Conservation (phyloP, 2,113 vertebrate genomes). For the Tetraodon nigroviridis region DNA sequence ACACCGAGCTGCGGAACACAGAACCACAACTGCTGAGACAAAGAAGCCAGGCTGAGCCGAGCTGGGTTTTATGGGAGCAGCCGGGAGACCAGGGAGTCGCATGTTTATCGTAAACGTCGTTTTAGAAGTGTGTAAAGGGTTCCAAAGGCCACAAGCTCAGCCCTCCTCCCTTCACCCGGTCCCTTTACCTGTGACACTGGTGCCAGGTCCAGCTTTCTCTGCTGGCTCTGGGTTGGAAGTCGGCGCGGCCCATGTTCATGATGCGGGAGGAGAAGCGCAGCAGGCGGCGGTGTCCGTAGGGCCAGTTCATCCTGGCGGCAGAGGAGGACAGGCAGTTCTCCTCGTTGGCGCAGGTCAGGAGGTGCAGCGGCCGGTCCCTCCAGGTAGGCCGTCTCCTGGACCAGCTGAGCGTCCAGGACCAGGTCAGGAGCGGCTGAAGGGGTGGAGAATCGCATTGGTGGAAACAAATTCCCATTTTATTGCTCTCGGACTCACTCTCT, state of each 20-base stretch:
- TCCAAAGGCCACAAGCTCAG: no score
- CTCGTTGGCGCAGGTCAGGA: constrained; percentile 91
- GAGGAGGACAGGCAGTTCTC: constrained; percentile 93
- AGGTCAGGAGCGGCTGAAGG: constrained; percentile 86
- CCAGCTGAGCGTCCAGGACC: constrained; percentile 87
- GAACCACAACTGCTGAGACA: constrained; percentile 64
- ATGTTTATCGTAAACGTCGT: constrained; percentile 53
- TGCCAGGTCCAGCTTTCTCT: constrained; percentile 96
- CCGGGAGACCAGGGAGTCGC: constrained; percentile 41
- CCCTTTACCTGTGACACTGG: constrained; percentile 88
- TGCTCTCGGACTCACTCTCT: constrained; percentile 75
- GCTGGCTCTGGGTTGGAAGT: constrained; percentile 85
- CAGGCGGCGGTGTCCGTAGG: constrained; percentile 88
- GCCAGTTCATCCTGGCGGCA: constrained; percentile 87
- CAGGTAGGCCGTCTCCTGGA: constrained; percentile 91
- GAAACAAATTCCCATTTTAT: no score
- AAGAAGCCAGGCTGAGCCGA: constrained; percentile 39
- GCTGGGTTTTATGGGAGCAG: constrained; percentile 37
- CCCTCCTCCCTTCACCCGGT: no score
- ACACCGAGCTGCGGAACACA: constrained; percentile 38
- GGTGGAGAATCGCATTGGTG: no score
- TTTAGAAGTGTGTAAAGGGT: constrained; percentile 8
- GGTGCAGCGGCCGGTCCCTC: constrained; percentile 90
- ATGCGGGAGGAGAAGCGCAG: constrained; percentile 97
- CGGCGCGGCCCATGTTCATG: constrained; percentile 87